A percentile compares a stretch with the other conserved stretches of the same genome.
phyloP scores from a whole-genome alignment of 2,113 vertebrate genomes.

The Rhodinocichla rosea region DNA sequence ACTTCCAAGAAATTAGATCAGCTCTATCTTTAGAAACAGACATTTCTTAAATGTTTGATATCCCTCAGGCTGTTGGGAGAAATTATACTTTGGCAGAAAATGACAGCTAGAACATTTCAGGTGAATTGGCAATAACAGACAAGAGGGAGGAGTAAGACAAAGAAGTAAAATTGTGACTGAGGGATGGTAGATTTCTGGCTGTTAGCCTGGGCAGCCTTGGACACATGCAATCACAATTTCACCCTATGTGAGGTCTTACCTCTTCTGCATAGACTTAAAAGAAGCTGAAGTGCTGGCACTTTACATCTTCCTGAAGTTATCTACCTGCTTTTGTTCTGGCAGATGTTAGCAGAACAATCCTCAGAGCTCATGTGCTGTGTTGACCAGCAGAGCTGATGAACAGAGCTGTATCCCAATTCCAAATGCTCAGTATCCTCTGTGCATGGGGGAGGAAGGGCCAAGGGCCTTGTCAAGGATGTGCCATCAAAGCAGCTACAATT shows the following conservation, averaged over 20 bases:
- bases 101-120: background rate
- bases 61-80: background rate
- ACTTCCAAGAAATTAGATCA: conserved; percentile 43
- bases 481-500: background rate
- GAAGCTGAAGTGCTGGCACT: background rate
- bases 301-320: background rate
- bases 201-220: background rate
- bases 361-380: background rate
- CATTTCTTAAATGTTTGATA: conserved; percentile 28
- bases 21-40: conserved; percentile 46
- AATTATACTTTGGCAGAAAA: conserved; percentile 16
- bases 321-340: background rate
- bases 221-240: background rate
- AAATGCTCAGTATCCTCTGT: background rate
- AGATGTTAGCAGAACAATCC: background rate
- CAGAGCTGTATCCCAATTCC: background rate
- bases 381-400: background rate
- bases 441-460: background rate
- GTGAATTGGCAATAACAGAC: conserved; percentile 2
- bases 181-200: background rate
- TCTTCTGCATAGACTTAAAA: background rate
- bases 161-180: background rate
- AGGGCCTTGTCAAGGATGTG: background rate
- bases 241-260: background rate
- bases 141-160: background rate